Evolutionary conservation across 2,888 invertebrate genomes (phyloP).

Genomic region (Agrochola lychnidis): DNA sequence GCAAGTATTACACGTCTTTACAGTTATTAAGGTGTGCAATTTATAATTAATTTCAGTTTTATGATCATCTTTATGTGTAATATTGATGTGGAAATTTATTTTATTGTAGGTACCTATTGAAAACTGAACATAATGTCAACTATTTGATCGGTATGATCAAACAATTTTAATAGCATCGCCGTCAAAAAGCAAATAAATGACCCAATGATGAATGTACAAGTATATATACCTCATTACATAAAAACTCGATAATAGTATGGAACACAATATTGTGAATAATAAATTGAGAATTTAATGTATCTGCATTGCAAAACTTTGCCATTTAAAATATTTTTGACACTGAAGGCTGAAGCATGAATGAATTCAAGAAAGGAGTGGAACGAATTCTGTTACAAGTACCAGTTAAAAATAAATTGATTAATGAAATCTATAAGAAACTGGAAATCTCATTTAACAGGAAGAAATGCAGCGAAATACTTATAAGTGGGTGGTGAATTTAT

Average conservation of each 20-base stretch:
- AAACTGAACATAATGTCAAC: constrained; percentile 19
- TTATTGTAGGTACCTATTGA: constrained; percentile 4
- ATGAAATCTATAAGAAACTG: constrained; percentile 8
- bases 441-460: constrained; percentile 25
- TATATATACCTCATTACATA: constrained; percentile 33
- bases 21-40: not conserved
- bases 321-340: constrained; percentile 44
- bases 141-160: constrained; percentile 39
- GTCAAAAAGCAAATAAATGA: constrained; percentile 54
- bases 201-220: constrained; percentile 30
- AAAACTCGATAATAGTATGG: constrained; percentile 32
- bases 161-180: constrained; percentile 42
- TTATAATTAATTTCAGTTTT: constrained; percentile 25
- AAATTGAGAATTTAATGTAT: constrained; percentile 36
- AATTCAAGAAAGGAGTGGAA: constrained; percentile 39
- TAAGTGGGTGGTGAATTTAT: constrained; percentile 27
- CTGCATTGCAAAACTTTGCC: constrained; percentile 38
- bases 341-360: constrained; percentile 52
- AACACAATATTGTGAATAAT: constrained; percentile 41
- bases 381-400: constrained; percentile 13
- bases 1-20: constrained; percentile 26
- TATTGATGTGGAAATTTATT: constrained; percentile 11
- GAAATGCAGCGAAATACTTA: constrained; percentile 32
- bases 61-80: constrained; percentile 22
- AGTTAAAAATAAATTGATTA: constrained; percentile 22